phyloP scores from a whole-genome alignment of 2,113 vertebrate species.

The Alces alces region DNA sequence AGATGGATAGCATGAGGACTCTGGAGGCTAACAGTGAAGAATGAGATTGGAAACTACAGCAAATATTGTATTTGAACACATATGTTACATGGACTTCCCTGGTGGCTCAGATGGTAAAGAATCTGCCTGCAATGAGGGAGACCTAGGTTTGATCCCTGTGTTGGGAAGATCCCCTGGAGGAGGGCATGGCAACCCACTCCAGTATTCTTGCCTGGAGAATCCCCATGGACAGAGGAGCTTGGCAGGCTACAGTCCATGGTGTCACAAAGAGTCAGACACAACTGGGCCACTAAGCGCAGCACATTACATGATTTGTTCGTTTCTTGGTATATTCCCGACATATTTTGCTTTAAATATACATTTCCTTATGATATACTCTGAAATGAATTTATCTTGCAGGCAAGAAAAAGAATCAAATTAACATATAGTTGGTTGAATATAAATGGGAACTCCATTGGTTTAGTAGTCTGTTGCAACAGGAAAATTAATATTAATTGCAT shows the following conservation, averaged over 20 bases:
- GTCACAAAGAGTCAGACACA: no score
- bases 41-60: neutral
- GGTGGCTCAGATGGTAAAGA: no score
- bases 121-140: no score
- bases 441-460: neutral
- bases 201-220: no score
- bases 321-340: neutral
- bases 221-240: no score
- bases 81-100: no score
- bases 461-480: neutral
- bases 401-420: neutral
- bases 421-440: neutral
- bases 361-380: neutral
- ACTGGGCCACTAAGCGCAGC: no score
- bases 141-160: no score
- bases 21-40: neutral
- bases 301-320: neutral
- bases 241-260: no score
- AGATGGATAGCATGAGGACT: neutral
- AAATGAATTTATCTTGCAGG: neutral
- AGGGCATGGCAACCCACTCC: no score
- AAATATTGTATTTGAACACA: neutral
- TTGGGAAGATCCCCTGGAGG: no score
- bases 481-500: neutral
- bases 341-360: neutral